Evolutionary conservation across 2,113 vertebrate species (phyloP).

Genomic region (Himantopus leucocephalus): DNA sequence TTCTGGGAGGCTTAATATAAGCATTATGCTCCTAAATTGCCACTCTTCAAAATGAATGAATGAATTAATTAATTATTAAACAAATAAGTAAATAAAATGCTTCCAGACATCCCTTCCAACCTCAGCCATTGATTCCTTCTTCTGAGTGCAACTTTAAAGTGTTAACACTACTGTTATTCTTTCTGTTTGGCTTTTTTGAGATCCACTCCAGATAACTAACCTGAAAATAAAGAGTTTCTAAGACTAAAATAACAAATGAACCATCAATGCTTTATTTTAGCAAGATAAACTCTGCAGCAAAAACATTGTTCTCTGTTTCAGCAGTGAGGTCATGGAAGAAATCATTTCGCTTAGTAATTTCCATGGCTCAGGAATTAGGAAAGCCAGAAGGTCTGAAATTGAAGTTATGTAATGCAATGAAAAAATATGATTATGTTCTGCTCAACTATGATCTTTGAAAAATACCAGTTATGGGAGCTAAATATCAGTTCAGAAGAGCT

Average conservation of each 20-base stretch:
- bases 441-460: background rate
- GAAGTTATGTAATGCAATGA: background rate
- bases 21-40: background rate
- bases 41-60: background rate
- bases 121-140: background rate
- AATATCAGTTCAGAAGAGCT: background rate
- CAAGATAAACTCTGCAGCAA: background rate
- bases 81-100: background rate
- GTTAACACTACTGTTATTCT: background rate
- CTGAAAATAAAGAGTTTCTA: background rate
- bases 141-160: background rate
- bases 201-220: background rate
- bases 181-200: background rate
- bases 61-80: accelerated
- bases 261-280: background rate
- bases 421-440: background rate
- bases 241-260: background rate
- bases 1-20: background rate
- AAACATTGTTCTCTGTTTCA: background rate
- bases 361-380: background rate
- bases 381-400: background rate
- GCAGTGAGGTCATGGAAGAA: background rate
- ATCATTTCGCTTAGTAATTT: background rate
- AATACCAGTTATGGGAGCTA: background rate
- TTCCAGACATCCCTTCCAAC: background rate